Base-by-base conservation (phyloP, 2,113 vertebrate genomes). In the Emydocephalus ijimae region DNA sequence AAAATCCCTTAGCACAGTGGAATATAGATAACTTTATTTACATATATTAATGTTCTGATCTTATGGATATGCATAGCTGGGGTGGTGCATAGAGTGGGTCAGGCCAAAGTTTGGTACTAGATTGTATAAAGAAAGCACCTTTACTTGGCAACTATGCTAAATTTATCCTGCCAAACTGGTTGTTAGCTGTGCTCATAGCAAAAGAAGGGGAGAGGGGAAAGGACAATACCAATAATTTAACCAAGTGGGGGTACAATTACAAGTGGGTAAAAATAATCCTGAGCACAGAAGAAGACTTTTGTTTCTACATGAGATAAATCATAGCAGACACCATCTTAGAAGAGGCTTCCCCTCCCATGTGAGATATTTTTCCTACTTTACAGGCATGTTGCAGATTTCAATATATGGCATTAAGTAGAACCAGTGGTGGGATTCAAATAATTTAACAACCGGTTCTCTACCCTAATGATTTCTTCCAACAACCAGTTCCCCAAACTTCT, bases 11-110 rank as follows among this genome's bases (percentile, higher is more conserved):
- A 92, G 74, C 81, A 90, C 61, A 59, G 56, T 90, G 59, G 74
- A 92, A 92, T 92, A 85, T 92, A 90, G 88, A 92, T 92, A 81
- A 48, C 64, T 87, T 81, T 39, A 90, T 92, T 92, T 87, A 90
- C 74, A 87, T 86, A 90, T 90, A 90, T 92, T 90, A 90, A 52
- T 48, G 86, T 57, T 64, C 74, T 64, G 74, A 90, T 90, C 54
- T 90, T 92, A 90, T 45, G 64, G 87, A 92, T 92, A 92, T 57
- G 45, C 29, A 45, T 86, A 61, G 74, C 89, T 86, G 55, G 69
- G n/a, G 85, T 89, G 43, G 88, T 86, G 26, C 43, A 61, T 21
- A 54, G 21, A 43, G 11, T 85, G 64, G 88, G 45, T 85, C 88
- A 86, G 88, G 61, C 88, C n/a, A 34, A 39, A 39, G 39, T 39